Percentiles rank a stretch among this genome's conserved stretches.
Evolutionary conservation across 2,888 invertebrate genomes (phyloP).

Genomic region (Hydropsyche betteni): DNA sequence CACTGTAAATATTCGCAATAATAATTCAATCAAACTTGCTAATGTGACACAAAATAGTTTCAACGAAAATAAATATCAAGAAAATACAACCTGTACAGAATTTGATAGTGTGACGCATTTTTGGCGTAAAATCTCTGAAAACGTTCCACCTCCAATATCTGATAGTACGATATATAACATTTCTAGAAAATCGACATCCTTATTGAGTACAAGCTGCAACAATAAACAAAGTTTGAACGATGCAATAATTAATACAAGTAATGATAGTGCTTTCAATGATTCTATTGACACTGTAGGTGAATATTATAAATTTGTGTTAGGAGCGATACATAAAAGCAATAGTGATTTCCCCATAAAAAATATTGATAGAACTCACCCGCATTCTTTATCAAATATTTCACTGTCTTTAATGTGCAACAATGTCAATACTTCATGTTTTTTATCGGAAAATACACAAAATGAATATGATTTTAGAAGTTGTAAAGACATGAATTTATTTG

Average conservation of each 20-base stretch:
- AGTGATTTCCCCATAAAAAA: not conserved
- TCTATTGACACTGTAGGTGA: not conserved
- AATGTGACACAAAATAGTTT: not conserved
- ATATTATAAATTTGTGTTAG: constrained; percentile 13
- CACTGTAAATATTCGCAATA: not conserved
- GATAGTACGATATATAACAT: not conserved
- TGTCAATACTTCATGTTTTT: not conserved
- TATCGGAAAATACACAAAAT: not conserved
- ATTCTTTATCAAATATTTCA: too few species aligned
- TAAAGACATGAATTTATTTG: constrained; percentile 1
- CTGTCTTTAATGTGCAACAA: not conserved
- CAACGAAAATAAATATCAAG: not conserved
- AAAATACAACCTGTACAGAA: not conserved
- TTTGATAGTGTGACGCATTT: constrained; percentile 33
- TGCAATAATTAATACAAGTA: constrained; percentile 8
- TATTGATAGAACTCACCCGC: not conserved
- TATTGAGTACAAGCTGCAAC: not conserved
- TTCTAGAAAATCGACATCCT: not conserved
- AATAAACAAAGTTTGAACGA: constrained; percentile 6
- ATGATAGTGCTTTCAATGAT: not conserved
- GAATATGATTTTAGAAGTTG: not conserved
- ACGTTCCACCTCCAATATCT: constrained; percentile 45
- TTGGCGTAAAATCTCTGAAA: constrained; percentile 45
- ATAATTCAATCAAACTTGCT: not conserved
- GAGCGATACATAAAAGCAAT: not conserved